phyloP scores from a whole-genome alignment of 2,797 vertebrate species.

The Smutsia gigantea region DNA sequence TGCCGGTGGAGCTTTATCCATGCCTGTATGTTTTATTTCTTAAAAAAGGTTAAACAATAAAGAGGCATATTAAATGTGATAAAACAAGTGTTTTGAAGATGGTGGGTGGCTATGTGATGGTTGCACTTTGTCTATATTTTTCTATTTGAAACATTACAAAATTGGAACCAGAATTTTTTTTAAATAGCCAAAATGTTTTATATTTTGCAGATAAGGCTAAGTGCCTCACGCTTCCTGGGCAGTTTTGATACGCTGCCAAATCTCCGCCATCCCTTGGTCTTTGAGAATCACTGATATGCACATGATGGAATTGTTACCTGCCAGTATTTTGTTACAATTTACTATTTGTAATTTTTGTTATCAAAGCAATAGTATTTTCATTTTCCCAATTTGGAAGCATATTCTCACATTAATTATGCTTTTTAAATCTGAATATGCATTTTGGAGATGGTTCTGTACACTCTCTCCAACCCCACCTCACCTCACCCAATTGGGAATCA shows the following conservation, averaged over 20 bases:
- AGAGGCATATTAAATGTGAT: background rate
- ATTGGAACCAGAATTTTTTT: background rate
- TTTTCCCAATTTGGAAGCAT: background rate
- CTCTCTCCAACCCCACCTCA: background rate
- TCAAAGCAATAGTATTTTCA: background rate
- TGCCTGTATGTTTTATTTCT: background rate
- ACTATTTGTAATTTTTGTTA: conserved; percentile 8
- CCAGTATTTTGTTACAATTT: background rate
- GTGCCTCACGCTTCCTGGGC: background rate
- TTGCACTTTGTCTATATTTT: background rate
- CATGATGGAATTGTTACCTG: background rate
- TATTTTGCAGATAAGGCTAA: background rate
- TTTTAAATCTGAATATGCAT: background rate
- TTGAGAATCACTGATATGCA: background rate
- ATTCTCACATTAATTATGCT: conserved; percentile 19
- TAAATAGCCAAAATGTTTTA: background rate
- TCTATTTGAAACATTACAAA: conserved; percentile 25
- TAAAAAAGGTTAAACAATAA: background rate
- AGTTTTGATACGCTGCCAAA: background rate
- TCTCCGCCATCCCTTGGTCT: background rate
- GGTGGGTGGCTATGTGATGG: background rate
- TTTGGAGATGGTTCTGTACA: background rate
- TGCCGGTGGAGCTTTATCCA: background rate
- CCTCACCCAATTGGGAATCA: background rate
- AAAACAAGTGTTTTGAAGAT: background rate